Base-by-base conservation (phyloP, 2,888 invertebrate genomes). In the Apotomis capreana region DNA sequence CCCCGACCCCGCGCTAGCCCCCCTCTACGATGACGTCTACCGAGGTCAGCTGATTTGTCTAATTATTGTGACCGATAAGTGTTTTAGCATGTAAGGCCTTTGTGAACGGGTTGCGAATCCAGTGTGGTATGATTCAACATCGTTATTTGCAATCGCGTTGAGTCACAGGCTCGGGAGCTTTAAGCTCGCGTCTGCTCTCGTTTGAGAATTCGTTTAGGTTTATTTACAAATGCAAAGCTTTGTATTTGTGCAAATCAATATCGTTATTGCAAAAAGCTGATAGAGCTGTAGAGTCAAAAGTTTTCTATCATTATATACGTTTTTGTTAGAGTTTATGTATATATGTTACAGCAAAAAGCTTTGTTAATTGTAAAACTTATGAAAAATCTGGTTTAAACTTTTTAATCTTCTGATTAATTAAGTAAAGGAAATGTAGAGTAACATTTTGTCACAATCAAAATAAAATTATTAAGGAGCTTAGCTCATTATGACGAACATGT, bases 1-100 rank as follows among this genome's bases (percentile, higher is more conserved):
- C 92, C 94, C 94, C 91, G 94, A 94, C 87, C 90, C 94, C 82
- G 94, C 94, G 80, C 94, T 95, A 92, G 93, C 95, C 82, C 94
- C 95, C 87, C 94, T 95, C 88, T 95, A 95, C 93, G 95, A 95
- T 86, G 95, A 95, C 91, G 94, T 94, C 84, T 95, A 95, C 89
- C 89, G 95, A 92, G 95, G 95, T 95, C 92, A 94, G 94, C 90
- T 87, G 87, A 86, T 46, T 68, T 51, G 9, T 13, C 63, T 64
- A 54, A 40, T 10, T 49, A 49, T 12, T 9, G 49, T 49, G 49
- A 49, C 40, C 40, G 6, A 40, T 40, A 40, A 40, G 40, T 40
- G 26, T 26, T 26, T 2, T 26, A 40, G 40, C 6, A 2, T 49
- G 9, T 49, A 49, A 49, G 49, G 51, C 36, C 55, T 62, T 68